Conservation (phyloP, 2,113 vertebrate genomes). For the Neodon shergylaensis region DNA sequence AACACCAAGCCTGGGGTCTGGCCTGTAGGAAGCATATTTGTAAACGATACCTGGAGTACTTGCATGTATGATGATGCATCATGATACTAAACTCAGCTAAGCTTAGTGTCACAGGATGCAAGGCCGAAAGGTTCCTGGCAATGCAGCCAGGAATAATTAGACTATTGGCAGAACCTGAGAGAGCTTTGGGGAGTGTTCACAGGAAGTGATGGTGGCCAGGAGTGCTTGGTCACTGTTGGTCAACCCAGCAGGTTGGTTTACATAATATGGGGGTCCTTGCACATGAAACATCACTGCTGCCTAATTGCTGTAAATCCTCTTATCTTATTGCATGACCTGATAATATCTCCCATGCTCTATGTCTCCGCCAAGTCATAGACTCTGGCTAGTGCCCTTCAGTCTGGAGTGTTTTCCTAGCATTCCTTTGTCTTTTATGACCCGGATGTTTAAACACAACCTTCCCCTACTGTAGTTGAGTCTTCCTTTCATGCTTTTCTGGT, state of each 20-base stretch:
- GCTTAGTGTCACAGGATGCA: background rate
- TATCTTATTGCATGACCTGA: background rate
- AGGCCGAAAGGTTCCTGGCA: constrained; percentile 54
- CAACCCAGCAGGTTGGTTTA: background rate
- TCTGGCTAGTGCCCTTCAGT: background rate
- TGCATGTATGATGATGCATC: background rate
- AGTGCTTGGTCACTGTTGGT: background rate
- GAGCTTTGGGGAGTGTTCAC: background rate
- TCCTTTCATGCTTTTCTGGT: background rate
- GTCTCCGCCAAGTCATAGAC: background rate
- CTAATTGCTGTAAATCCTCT: background rate
- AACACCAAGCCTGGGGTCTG: background rate
- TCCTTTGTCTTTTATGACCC: background rate
- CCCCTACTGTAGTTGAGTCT: background rate
- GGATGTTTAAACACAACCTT: background rate
- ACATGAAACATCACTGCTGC: background rate
- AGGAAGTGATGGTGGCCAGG: constrained; percentile 3
- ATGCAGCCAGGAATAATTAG: background rate
- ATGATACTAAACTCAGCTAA: constrained; percentile 36
- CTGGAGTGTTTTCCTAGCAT: background rate
- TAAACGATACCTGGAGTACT: background rate
- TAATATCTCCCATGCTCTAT: background rate
- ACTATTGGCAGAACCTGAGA: background rate
- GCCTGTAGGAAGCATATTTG: background rate
- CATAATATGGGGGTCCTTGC: background rate